These are phyloP conservation scores for Tridacna gigas DNA, from an alignment of 2,888 invertebrate genomes.

Conservation along the genomic window DNA sequence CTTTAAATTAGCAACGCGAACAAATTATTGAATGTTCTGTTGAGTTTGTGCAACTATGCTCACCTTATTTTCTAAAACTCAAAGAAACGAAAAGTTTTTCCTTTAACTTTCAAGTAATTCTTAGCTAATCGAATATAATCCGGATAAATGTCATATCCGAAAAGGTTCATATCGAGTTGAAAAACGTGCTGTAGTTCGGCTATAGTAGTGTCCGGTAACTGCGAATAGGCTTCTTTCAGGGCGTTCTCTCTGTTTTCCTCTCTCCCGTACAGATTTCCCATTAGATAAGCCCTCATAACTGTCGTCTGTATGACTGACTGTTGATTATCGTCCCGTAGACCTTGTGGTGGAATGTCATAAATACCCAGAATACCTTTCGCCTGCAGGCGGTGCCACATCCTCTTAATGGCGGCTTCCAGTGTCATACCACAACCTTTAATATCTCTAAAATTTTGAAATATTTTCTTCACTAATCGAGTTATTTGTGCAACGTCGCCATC, in stretches of 20 bases:
- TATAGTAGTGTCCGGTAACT: not conserved
- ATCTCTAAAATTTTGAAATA: slow-evolving; percentile 10
- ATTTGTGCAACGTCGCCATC: slow-evolving; percentile 2
- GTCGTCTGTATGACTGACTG: slow-evolving; percentile 15
- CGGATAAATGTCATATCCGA: slow-evolving; percentile 19
- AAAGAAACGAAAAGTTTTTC: slow-evolving; percentile 11
- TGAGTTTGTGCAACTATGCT: not conserved
- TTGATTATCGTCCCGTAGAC: slow-evolving; percentile 14
- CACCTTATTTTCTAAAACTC: not conserved
- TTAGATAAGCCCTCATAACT: not conserved
- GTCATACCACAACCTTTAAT: slow-evolving; percentile 1
- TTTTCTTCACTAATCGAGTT: not conserved
- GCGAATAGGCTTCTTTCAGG: slow-evolving; percentile 11
- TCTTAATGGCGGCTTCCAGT: slow-evolving; percentile 7
- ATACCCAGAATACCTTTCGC: slow-evolving; percentile 24
- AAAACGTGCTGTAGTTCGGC: slow-evolving; percentile 18
- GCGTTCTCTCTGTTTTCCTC: slow-evolving; percentile 14
- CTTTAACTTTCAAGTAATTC: not conserved
- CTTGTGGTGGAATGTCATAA: slow-evolving; percentile 20
- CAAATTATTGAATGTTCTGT: not conserved
- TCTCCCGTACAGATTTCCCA: slow-evolving; percentile 13
- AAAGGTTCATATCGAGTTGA: not conserved
- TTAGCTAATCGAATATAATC: not conserved
- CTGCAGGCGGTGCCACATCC: slow-evolving; percentile 17
- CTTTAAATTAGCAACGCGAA: not conserved